Percentiles rank a stretch among this genome's conserved stretches.
Evolutionary conservation across 2,888 invertebrate genomes (phyloP).

Genomic region (Pollenia angustigena): DNA sequence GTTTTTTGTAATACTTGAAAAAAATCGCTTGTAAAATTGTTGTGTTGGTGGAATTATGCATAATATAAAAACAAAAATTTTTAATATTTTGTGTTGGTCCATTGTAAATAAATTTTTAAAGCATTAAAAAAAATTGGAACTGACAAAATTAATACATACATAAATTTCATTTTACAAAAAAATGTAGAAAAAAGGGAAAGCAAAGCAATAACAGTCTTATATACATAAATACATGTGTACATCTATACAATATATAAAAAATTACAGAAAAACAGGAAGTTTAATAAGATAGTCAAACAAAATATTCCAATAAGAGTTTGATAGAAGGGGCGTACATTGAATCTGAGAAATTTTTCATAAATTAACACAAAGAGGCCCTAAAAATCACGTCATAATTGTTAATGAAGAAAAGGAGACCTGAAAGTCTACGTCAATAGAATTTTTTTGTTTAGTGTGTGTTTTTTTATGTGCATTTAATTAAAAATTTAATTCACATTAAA

Average conservation of each 20-base stretch:
- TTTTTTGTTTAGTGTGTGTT: conserved; percentile 27
- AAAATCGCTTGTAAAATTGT: conserved; percentile 16
- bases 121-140: not conserved
- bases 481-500: conserved; percentile 2
- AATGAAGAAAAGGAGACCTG: conserved; percentile 42
- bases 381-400: conserved; percentile 66
- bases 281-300: conserved; percentile 9
- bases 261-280: conserved; percentile 41
- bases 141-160: not conserved
- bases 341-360: conserved; percentile 25
- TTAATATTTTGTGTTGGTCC: not conserved
- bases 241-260: conserved; percentile 1
- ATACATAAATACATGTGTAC: not conserved
- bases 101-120: not conserved
- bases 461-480: not conserved
- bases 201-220: conserved; percentile 3
- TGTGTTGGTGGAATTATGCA: conserved; percentile 46
- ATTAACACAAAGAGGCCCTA: conserved; percentile 21
- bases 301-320: too few relatives aligned
- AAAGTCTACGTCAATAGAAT: conserved; percentile 33
- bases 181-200: conserved; percentile 14
- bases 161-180: not conserved
- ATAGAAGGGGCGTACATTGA: conserved; percentile 48
- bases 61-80: conserved; percentile 28
- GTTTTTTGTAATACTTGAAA: conserved; percentile 40